phyloP scores from a whole-genome alignment of 37 sponge, comb jelly and placozoan species.

The Bolinopsis microptera region DNA sequence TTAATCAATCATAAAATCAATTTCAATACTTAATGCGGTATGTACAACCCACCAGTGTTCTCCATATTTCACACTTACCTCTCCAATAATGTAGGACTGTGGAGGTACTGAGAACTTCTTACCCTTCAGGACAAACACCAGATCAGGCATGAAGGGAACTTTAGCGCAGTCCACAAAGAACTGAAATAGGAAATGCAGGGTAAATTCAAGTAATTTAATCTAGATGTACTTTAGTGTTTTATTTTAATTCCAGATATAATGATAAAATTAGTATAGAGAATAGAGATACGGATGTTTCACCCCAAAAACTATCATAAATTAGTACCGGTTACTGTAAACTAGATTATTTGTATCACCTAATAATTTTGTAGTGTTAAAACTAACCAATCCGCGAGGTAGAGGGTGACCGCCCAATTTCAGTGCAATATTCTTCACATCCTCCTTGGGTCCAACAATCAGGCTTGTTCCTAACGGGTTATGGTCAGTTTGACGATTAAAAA shows the following conservation, averaged over 20 bases:
- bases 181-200: not conserved
- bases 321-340: too few relatives aligned
- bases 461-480: conserved; percentile 39
- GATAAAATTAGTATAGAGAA: too few relatives aligned
- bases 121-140: not conserved
- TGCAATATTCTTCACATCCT: conserved; percentile 10
- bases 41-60: too few relatives aligned
- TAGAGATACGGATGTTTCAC: too few relatives aligned
- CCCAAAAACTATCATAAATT: too few relatives aligned
- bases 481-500: too few relatives aligned
- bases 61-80: conserved; percentile 9
- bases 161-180: not conserved
- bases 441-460: conserved; percentile 46
- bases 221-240: too few relatives aligned
- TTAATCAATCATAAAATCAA: too few relatives aligned
- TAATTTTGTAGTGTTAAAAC: too few relatives aligned
- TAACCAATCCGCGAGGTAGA: conserved; percentile 22
- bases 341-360: too few relatives aligned
- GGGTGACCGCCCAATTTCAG: conserved; percentile 18
- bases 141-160: not conserved
- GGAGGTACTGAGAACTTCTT: conserved; percentile 27
- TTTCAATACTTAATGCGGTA: too few relatives aligned
- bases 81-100: not conserved
- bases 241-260: too few relatives aligned
- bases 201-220: not conserved